These are phyloP conservation scores for Oligia latruncula DNA, from an alignment of 2,888 invertebrate species.

Conservation along the genomic window DNA sequence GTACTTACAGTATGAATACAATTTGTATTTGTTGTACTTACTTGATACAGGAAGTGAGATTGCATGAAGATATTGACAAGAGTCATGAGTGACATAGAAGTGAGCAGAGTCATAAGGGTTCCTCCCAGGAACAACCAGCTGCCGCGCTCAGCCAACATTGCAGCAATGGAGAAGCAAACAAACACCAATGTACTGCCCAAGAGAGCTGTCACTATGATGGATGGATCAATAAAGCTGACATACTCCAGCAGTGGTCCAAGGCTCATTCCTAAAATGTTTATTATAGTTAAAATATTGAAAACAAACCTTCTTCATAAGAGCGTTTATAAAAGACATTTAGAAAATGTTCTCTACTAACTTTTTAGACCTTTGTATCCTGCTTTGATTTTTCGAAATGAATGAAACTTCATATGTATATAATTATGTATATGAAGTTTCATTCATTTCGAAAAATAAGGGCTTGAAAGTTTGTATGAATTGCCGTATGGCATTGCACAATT, in stretches of 20 bases:
- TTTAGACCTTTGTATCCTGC: no score
- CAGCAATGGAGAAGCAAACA: slow-evolving; percentile 96
- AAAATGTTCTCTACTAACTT: no score
- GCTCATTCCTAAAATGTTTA: slow-evolving; percentile 92
- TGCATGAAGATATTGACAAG: slow-evolving; percentile 96
- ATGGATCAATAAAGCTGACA: slow-evolving; percentile 95
- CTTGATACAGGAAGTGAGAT: slow-evolving; percentile 94
- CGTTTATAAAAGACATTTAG: no score
- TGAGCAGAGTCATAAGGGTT: slow-evolving; percentile 95
- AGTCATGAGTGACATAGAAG: slow-evolving; percentile 94
- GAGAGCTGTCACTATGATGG: slow-evolving; percentile 96
- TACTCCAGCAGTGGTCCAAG: slow-evolving; percentile 96
- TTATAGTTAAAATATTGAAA: background rate
- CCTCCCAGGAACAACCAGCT: slow-evolving; percentile 97
- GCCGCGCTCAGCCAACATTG: slow-evolving; percentile 96
- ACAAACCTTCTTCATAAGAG: background rate
- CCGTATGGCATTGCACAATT: no score
- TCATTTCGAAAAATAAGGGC: no score
- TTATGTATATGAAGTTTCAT: no score
- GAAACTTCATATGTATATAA: no score
- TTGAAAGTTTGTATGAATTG: no score
- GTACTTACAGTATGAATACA: background rate
- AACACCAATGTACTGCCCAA: slow-evolving; percentile 96
- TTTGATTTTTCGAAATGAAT: no score
- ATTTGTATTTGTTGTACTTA: slow-evolving; percentile 77